Evolutionary conservation across 2,888 invertebrate species (phyloP), one percentile per base, ranked within the genome.

Genomic region (Oligia latruncula): DNA sequence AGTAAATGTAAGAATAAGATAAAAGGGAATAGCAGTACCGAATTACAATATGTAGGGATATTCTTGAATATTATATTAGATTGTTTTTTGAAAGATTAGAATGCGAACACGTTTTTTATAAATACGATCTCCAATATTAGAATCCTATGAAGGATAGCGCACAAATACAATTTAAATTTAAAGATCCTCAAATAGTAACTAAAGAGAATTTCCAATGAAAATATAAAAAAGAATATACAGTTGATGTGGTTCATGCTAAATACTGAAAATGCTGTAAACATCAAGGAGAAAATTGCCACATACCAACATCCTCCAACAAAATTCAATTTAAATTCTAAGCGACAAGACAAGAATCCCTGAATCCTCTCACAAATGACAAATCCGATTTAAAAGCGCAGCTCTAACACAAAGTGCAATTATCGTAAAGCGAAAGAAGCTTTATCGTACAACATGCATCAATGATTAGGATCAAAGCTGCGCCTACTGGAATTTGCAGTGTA

Each of bases 401-500:
- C 58, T 58, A 74, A 76, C 74, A 80, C 77, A 78, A 78, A 79
- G 72, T 55, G 66, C 84, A 82, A 86, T 84, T 74, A 86, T 86
- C 80, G 71, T 86, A 86, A 86, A 86, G 79, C 49, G 65, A 84
- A 65, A 73, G 70, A 84, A 80, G 71, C 77, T 71, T 86, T 82
- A 85, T 85, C 77, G 74, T 74, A 73, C 64, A 62, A 65, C 74
- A 74, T 84, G 71, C 71, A 80, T 86, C 71, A 80, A 62, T 52
- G 86, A 87, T 86, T 83, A 84, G 65, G 72, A 87, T 86, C 87
- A 80, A 74, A 81, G 71, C 77, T 67, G 76, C 78, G 80, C 77
- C 87, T 83, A 86, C 87, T 87, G 85, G 87, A 82, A 87, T 87
- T 82, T 64, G 67, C 81, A 64, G 73, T 71, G 68, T 71, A 55